Evolutionary conservation across 2,888 invertebrate species (phyloP).

Genomic region (Epsilonema sp.): DNA sequence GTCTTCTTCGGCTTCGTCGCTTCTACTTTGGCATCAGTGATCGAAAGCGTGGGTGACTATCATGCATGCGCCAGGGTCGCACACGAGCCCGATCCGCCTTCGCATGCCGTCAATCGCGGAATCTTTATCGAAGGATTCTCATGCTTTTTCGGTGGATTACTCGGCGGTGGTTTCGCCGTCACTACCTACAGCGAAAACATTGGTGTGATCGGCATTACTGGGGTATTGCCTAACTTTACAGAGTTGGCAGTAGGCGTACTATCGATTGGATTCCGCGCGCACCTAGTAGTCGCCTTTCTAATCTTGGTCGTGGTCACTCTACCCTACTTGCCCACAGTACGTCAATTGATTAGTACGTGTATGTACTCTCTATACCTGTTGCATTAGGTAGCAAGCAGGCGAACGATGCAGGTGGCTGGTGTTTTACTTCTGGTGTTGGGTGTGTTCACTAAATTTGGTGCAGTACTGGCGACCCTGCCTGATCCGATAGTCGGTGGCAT

Average conservation of each 20-base stretch:
- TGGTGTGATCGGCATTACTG: constrained; percentile 66
- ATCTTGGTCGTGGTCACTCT: too few relatives aligned
- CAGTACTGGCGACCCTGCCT: constrained; percentile 35
- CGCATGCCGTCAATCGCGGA: constrained; percentile 67
- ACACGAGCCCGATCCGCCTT: constrained; percentile 57
- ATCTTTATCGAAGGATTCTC: constrained; percentile 63
- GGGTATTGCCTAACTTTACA: too few relatives aligned
- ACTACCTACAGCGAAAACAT: constrained; percentile 77
- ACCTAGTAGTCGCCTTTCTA: too few relatives aligned
- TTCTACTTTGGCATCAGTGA: constrained; percentile 54
- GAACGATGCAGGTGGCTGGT: constrained; percentile 32
- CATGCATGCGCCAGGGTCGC: constrained; percentile 54
- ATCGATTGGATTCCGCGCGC: background rate
- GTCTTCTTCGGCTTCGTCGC: constrained; percentile 57
- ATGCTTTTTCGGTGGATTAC: constrained; percentile 59
- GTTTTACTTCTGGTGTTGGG: constrained; percentile 32
- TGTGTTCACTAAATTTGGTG: constrained; percentile 34
- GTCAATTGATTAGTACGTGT: too few relatives aligned
- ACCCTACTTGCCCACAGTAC: too few relatives aligned
- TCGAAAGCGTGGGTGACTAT: constrained; percentile 68
- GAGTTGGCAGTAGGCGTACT: background rate
- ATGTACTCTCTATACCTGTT: too few relatives aligned
- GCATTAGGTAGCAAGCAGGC: constrained; percentile 34
- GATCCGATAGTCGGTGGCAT: constrained; percentile 35
- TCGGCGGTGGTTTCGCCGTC: constrained; percentile 67